Base-by-base conservation (phyloP, 2,113 vertebrate species). In the Perca flavescens region DNA sequence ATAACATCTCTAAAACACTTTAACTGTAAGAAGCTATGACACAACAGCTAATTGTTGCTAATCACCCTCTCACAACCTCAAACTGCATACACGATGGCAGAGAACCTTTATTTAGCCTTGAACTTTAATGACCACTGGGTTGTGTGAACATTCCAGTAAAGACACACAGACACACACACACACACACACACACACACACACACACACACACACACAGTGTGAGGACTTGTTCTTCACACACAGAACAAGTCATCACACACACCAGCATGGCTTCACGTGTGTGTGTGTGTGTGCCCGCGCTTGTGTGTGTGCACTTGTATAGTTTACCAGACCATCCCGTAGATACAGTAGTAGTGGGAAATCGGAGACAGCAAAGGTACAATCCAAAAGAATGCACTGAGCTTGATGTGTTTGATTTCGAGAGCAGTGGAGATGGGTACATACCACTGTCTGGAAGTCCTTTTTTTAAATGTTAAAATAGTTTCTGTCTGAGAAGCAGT, bases 391-490 rank as follows among this genome's bases (percentile, higher is more conserved):
- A 69, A 31, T 63, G 57, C 50, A 77, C 43, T 3, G 6, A 28
- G 21, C 47, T 34, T 14, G 14, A 43, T 16, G 52, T 79, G 82
- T 76, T 71, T 73, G 53, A 73, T 84, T 80, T 74, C 58, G 80
- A 57, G n/a, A 73, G 74, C 63, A 58, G 87, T 67, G 86, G 90
- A 92, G 93, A 94, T 14, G 79, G 34, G 34, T 34, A 54, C 57
- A 77, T 50, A 15, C 47, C 63, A 43, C 34, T 82, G 40, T 43
- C 40, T 43, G 22, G n/a, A 69, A 54, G 40, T 40, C 14, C 4
- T 21, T 67, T 76, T 62, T 71, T 54, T 49, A 74, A 70, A 63
- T 65, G 56, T 67, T 72, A 83, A 97, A 96, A 97, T 97, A 97
- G 96, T 21, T 3, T 0, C 31, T 70, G 25, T 94, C 85, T 80